Percentiles rank a stretch among this genome's conserved stretches.
Conservation (phyloP, 1,140 invertebrate genomes). For the Diprion similis region DNA sequence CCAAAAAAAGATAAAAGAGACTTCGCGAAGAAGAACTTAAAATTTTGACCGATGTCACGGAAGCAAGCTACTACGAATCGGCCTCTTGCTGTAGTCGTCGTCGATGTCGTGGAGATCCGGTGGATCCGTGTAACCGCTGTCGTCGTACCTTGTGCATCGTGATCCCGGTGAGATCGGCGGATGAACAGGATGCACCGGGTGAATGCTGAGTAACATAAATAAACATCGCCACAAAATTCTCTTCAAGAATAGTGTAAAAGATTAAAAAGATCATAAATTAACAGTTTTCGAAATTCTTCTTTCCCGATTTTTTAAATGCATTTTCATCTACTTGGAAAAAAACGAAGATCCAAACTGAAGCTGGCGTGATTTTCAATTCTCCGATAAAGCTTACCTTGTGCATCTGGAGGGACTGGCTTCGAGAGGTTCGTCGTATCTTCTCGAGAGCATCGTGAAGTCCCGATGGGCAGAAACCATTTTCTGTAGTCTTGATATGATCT, state of each 20-base stretch:
- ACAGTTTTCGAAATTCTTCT: not conserved
- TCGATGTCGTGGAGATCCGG: constrained; percentile 54
- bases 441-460: constrained; percentile 77
- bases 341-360: too few relatives aligned
- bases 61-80: constrained; percentile 51
- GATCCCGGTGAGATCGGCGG: constrained; percentile 54
- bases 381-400: constrained; percentile 44
- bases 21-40: constrained; percentile 19
- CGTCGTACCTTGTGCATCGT: constrained; percentile 54
- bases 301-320: not conserved
- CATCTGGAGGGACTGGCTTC: constrained; percentile 50
- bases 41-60: constrained; percentile 48
- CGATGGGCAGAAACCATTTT: constrained; percentile 79
- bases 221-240: not conserved
- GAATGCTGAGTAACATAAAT: constrained; percentile 43
- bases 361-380: not conserved
- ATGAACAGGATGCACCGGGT: constrained; percentile 46
- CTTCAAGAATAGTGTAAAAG: constrained; percentile 13
- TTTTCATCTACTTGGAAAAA: not conserved
- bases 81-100: constrained; percentile 49
- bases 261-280: constrained; percentile 9
- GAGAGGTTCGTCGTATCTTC: constrained; percentile 73
- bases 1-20: too few relatives aligned
- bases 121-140: constrained; percentile 50
- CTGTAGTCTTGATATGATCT: constrained; percentile 76